Evolutionary conservation across 2,888 invertebrate species (phyloP), one percentile per base, ranked within the genome.

Genomic region (Eupithecia subfuscata): DNA sequence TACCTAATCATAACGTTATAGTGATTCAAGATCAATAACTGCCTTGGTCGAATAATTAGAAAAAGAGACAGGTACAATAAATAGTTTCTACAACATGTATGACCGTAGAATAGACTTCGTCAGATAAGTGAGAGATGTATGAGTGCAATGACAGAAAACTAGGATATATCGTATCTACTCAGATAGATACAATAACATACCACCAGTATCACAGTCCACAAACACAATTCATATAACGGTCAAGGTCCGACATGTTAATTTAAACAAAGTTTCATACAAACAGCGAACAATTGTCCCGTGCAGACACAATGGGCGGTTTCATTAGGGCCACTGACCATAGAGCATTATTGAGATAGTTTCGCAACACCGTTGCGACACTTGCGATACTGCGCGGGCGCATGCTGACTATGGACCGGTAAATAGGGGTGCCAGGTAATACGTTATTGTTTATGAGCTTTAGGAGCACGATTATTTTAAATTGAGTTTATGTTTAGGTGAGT

Each of bases 241-340:
- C 75, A 78, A 78, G 78, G 78, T 65, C 69, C 40, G 30, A 69
- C 25, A 77, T 75, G 69, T 72, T 73, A 74, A 79, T 73, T 72
- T 73, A 60, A 71, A 78, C 65, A 73, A 75, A 73, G 48, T 73
- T 75, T 77, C 74, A 77, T 75, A 77, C 74, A 76, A 77, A 73
- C 43, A 69, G 43, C 71, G 74, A 72, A 75, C 74, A 73, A 76
- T 70, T 76, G 72, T 69, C 73, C 71, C 76, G 65, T 74, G 74
- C 45, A 34, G 75, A 84, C 82, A 89, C 89, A 89, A 90, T 89
- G 83, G 83, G 82, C 77, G 82, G 80, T 85, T 85, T 82, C 87
- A 86, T 86, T 87, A 86, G 83, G 85, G 85, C 82, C 84, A 82
- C 84, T 87, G 89, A 86, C 89, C 89, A 87, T 84, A 86, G 81